phyloP scores from a whole-genome alignment of 30 jellyfish, hydroid and myxozoan species.

The Catostylus mosaicus region DNA sequence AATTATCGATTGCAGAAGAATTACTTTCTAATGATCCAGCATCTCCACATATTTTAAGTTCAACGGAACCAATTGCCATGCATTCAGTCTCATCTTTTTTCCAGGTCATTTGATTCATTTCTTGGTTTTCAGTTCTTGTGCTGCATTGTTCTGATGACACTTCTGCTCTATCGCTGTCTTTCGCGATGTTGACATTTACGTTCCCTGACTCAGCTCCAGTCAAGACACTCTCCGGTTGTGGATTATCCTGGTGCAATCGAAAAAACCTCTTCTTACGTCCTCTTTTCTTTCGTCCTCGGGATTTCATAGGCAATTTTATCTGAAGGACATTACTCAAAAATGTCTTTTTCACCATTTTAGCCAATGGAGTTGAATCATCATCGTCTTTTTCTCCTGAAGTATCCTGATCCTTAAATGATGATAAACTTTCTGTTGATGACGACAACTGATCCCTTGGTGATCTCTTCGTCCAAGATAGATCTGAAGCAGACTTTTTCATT shows the following conservation, averaged over 20 bases:
- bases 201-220: neutral
- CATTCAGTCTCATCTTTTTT: no score
- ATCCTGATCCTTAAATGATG: neutral
- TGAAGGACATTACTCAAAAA: conserved; percentile 16
- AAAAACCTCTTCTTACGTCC: conserved; percentile 11
- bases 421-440: neutral
- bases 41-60: no score
- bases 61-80: no score
- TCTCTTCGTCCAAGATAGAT: neutral
- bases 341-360: conserved; percentile 10
- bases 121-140: no score
- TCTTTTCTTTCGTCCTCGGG: neutral
- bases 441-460: neutral
- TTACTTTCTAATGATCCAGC: no score
- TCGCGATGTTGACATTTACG: no score
- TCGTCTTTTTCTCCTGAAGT: neutral
- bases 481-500: neutral
- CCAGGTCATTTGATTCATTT: no score
- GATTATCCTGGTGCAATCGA: neutral
- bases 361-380: neutral
- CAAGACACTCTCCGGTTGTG: neutral
- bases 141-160: no score
- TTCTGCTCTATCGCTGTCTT: no score
- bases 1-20: no score
- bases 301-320: conserved; percentile 13